Evolutionary conservation across 2,888 invertebrate species (phyloP).

Genomic region (Lasioglossum figueresi): DNA sequence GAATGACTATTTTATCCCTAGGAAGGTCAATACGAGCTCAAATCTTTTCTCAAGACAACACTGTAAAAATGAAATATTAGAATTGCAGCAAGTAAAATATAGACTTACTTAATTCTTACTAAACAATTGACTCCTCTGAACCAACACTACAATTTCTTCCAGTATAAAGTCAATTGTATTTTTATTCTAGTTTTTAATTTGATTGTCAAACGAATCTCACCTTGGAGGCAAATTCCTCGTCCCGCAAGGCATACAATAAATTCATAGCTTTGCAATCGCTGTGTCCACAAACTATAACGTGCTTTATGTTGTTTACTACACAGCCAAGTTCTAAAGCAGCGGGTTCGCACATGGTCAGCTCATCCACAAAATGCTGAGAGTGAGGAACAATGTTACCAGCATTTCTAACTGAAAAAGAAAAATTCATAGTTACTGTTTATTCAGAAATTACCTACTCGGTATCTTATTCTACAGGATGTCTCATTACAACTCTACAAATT

Average conservation of each 20-base stretch:
- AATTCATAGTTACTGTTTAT: not conserved
- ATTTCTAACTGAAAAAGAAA: slow-evolving; percentile 91
- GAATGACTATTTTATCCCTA: not conserved
- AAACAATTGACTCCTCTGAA: not conserved
- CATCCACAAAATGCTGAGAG: slow-evolving; percentile 93
- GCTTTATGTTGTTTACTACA: slow-evolving; percentile 94
- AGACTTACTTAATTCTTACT: not conserved
- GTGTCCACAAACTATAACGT: slow-evolving; percentile 98
- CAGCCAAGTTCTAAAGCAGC: slow-evolving; percentile 98
- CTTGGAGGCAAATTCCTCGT: slow-evolving; percentile 90
- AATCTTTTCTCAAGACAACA: not conserved
- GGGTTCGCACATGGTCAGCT: slow-evolving; percentile 96
- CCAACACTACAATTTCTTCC: not conserved
- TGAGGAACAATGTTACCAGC: slow-evolving; percentile 98
- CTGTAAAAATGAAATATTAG: slow-evolving; percentile 13
- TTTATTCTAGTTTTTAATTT: not conserved
- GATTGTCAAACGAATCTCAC: slow-evolving; percentile 76
- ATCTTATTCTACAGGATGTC: not conserved
- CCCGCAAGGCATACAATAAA: slow-evolving; percentile 92
- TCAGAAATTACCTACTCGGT: not conserved
- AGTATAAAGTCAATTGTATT: not conserved
- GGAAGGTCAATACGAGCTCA: not conserved
- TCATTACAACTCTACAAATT: not conserved
- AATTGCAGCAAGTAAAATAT: slow-evolving; percentile 23
- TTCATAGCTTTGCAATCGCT: slow-evolving; percentile 99